Base-by-base conservation (phyloP, 2,113 vertebrate species). In the Eclectus roratus region DNA sequence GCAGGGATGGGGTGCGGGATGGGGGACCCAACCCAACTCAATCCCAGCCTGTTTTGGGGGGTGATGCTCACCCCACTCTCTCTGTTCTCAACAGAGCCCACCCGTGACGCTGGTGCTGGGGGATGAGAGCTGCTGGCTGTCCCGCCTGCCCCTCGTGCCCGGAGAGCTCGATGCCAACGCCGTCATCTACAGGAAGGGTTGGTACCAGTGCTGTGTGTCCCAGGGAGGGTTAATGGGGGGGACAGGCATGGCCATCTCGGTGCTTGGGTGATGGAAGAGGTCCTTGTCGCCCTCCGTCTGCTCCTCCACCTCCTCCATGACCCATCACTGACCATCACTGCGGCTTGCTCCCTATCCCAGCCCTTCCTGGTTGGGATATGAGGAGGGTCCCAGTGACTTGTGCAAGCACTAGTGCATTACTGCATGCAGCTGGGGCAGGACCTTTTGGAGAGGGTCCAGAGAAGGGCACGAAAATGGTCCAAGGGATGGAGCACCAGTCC, bases 121-220 rank as follows among this genome's bases (percentile, higher is more conserved):
- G 41, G 98, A 99, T 1, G 96, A 98, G 64, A 92, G 95, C 70
- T 99, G 98, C 97, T 99, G 99, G 99, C 97, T 99, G 37, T 97
- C 84, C 56, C 95, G 37, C 8, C 97, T 99, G 80, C 98, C 98
- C 17, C 95, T 97, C 65, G 98, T 98, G 76, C 94, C 94, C 1
- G 97, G 94, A 15, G 71, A 98, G 89, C 93, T 97, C 0, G 97
- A 98, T 2, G 98, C 99, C 92, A 99, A 99, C 90, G 91, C 97
- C 0, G 98, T 97, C 79, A 97, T 99, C 98, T 99, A 98, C 98
- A 98, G 98, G 96, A 98, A 97, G 96, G 99, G 99, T 99, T 39
- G 61, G 98, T 97, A 33, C 74, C 35, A 1, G 15, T 39, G 29
- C 9, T 2, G 2, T 2, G 2, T 1, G 4, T 41, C 28, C 63